Percentiles rank a stretch among this genome's conserved stretches.
Evolutionary conservation across 2,797 vertebrate genomes (phyloP).

Genomic region (Graptemys geographica): DNA sequence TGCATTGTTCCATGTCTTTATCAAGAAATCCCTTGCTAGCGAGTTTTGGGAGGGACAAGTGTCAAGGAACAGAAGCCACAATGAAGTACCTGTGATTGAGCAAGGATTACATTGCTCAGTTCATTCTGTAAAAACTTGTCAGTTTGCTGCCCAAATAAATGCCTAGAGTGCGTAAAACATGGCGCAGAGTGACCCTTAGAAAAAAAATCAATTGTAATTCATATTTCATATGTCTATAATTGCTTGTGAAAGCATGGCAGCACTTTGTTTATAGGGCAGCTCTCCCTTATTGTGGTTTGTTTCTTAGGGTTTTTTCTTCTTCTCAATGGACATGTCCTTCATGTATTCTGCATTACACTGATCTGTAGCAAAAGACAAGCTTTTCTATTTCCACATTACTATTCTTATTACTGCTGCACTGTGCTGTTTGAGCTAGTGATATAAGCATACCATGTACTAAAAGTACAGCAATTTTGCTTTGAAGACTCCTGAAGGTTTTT

Average conservation of each 20-base stretch:
- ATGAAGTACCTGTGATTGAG: conserved; percentile 81
- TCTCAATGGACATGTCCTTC: conserved; percentile 49
- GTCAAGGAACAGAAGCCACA: conserved; percentile 78
- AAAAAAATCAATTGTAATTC: conserved; percentile 91
- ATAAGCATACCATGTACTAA: background rate
- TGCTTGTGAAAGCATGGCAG: conserved; percentile 84
- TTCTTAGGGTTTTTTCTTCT: conserved; percentile 64
- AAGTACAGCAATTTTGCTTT: conserved; percentile 74
- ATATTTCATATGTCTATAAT: conserved; percentile 91
- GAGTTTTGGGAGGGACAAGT: conserved; percentile 79
- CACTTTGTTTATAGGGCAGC: conserved; percentile 81
- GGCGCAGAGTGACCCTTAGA: conserved; percentile 83
- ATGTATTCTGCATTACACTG: conserved; percentile 39
- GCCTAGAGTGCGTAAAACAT: conserved; percentile 83
- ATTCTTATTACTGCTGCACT: conserved; percentile 45
- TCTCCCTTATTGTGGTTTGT: conserved; percentile 48
- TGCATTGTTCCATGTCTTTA: conserved; percentile 78
- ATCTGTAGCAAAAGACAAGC: conserved; percentile 62
- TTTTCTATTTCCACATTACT: conserved; percentile 53
- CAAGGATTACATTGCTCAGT: conserved; percentile 77
- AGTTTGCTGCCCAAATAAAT: conserved; percentile 87
- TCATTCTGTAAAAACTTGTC: conserved; percentile 82
- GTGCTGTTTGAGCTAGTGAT: conserved; percentile 39
- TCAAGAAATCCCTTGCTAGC: conserved; percentile 66
- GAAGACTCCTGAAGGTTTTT: conserved; percentile 68